phyloP scores from a whole-genome alignment of 2,888 invertebrate genomes.

The Dysmachus trigonus region DNA sequence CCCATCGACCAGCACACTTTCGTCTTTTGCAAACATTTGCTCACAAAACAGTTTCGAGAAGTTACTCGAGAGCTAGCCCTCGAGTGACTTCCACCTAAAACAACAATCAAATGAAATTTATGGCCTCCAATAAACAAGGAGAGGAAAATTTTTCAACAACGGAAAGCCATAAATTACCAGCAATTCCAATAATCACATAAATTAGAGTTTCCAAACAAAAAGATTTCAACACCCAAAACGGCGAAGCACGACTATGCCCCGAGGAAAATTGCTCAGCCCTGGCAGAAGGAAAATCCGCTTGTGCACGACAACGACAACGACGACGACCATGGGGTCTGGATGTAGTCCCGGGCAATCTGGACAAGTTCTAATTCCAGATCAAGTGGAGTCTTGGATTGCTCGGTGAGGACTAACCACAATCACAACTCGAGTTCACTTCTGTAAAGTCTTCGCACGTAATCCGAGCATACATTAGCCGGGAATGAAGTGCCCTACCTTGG shows the following conservation, averaged over 20 bases:
- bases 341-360: neutral
- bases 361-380: slow-evolving; percentile 23
- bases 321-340: neutral
- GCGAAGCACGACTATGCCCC: neutral
- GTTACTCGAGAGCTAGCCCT: neutral
- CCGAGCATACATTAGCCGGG: neutral
- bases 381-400: neutral
- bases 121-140: neutral
- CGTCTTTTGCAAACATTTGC: neutral
- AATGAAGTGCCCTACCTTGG: neutral
- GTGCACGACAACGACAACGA: neutral
- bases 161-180: slow-evolving; percentile 3
- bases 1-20: neutral
- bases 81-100: neutral
- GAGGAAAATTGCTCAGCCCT: neutral
- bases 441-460: neutral
- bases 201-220: neutral
- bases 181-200: slow-evolving; percentile 12
- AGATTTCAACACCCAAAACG: neutral
- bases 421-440: slow-evolving; percentile 7
- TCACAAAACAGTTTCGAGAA: neutral
- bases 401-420: slow-evolving; percentile 7
- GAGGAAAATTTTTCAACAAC: slow-evolving; percentile 2
- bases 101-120: slow-evolving; percentile 18
- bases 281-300: neutral